Conservation (phyloP, 2,113 vertebrate genomes). For the Callaeas wilsoni region DNA sequence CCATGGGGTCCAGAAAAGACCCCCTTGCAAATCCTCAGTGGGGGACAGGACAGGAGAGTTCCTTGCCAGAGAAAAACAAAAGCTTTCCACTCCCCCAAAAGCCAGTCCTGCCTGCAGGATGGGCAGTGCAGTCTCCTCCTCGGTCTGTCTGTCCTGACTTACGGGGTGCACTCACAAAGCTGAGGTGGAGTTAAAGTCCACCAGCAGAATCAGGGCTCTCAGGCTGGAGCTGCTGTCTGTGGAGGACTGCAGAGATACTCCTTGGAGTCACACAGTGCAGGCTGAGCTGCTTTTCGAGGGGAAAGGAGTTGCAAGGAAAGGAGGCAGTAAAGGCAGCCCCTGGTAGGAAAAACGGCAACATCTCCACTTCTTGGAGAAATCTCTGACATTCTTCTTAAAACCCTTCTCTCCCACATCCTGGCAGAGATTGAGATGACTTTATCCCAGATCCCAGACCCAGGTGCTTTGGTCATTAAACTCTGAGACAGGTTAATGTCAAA, state of each 20-base stretch:
- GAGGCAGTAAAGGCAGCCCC: background rate
- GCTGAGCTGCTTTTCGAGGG: background rate
- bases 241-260: rapidly evolving
- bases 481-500: background rate
- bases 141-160: background rate
- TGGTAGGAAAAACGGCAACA: background rate
- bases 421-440: background rate
- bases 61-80: background rate
- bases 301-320: background rate
- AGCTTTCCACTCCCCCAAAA: no score
- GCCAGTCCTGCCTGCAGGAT: background rate
- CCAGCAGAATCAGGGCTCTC: background rate
- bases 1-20: no score
- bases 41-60: background rate
- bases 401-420: background rate
- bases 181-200: background rate
- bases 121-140: background rate
- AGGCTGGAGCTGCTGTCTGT: rapidly evolving
- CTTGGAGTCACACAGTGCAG: background rate
- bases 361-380: background rate
- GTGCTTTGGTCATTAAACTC: background rate
- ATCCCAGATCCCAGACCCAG: background rate
- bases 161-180: background rate
- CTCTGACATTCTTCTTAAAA: background rate
- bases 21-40: no score